These are phyloP conservation scores for Nixonia krombeini DNA, from an alignment of 1,140 invertebrate species.

Conservation along the genomic window DNA sequence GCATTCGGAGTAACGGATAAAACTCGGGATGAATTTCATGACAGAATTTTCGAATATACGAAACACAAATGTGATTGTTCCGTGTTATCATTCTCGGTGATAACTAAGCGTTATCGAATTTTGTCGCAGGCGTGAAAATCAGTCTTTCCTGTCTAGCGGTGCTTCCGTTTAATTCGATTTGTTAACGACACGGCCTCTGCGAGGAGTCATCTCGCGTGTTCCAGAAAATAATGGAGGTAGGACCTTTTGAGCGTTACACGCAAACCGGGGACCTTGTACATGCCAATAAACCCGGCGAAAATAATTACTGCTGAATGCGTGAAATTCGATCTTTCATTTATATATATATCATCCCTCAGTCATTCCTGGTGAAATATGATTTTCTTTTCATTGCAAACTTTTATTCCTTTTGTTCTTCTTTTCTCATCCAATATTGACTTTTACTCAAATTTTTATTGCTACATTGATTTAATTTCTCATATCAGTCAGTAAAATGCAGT, in stretches of 20 bases:
- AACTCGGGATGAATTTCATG: too few relatives aligned
- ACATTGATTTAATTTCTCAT: too few relatives aligned
- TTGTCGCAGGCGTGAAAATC: constrained; percentile 31
- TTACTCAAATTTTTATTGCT: too few relatives aligned
- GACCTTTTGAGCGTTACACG: constrained; percentile 37
- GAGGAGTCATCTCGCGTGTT: constrained; percentile 8
- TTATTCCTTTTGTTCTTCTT: constrained; percentile 8
- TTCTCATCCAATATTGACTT: too few relatives aligned
- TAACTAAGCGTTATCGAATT: constrained; percentile 42
- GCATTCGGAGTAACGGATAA: too few relatives aligned
- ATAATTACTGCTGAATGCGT: constrained; percentile 37
- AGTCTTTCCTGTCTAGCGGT: constrained; percentile 16
- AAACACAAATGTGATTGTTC: constrained; percentile 33
- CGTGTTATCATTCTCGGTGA: constrained; percentile 31
- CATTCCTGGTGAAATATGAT: too few relatives aligned
- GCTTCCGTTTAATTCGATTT: constrained; percentile 42
- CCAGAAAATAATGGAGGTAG: constrained; percentile 31
- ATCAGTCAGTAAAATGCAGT: too few relatives aligned
- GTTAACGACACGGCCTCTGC: constrained; percentile 29
- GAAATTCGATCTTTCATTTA: constrained; percentile 30
- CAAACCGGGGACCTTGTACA: constrained; percentile 14
- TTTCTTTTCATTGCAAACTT: too few relatives aligned
- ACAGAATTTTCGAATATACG: too few relatives aligned
- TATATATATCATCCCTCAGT: too few relatives aligned
- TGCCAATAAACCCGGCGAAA: constrained; percentile 14